Conservation (phyloP, 2,888 invertebrate genomes). For the Agrochola litura region DNA sequence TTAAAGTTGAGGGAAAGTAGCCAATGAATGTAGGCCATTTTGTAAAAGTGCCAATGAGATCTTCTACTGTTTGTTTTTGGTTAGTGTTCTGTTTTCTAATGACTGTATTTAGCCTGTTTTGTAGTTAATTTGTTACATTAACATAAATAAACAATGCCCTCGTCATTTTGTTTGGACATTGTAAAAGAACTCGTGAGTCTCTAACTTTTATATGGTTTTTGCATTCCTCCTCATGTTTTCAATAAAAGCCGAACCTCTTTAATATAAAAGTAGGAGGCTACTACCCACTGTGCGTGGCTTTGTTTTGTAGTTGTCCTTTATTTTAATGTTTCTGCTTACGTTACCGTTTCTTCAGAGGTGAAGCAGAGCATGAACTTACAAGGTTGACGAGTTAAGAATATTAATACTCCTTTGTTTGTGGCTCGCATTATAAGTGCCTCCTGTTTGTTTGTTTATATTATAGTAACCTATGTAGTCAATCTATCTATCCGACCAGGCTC, state of each 20-base stretch:
- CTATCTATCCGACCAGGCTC: background rate
- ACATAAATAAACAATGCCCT: background rate
- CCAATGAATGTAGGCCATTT: background rate
- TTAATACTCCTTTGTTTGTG: slow-evolving; percentile 73
- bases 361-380: slow-evolving; percentile 75
- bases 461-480: slow-evolving; percentile 35
- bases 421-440: slow-evolving; percentile 47
- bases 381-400: slow-evolving; percentile 76
- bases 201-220: background rate
- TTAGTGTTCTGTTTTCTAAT: background rate
- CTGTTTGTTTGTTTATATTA: slow-evolving; percentile 65
- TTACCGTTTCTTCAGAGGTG: slow-evolving; percentile 64
- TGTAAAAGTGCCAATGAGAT: background rate
- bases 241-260: background rate
- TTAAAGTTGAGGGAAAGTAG: background rate
- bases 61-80: background rate
- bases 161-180: background rate
- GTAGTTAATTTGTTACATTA: background rate
- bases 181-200: background rate
- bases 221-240: background rate
- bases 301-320: slow-evolving; percentile 39
- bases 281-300: background rate
- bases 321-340: slow-evolving; percentile 46
- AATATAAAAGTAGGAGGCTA: background rate
- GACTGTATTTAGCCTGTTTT: background rate